phyloP scores from a whole-genome alignment of 2,113 vertebrate species.

The Ardeotis arabs region DNA sequence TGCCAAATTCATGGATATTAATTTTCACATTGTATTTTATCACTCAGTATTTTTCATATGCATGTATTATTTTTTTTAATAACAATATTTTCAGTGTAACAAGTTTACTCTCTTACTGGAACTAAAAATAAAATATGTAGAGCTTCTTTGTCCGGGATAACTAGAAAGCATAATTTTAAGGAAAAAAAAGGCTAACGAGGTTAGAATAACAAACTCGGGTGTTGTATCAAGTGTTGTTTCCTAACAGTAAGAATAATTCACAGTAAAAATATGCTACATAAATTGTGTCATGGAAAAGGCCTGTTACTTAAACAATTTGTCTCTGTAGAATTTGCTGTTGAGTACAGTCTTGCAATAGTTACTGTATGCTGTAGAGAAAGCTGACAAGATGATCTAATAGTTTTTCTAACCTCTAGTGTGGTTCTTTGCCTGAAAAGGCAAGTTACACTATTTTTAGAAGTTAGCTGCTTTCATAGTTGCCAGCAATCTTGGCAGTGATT shows the following conservation, averaged over 20 bases:
- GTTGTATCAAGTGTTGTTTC: not conserved
- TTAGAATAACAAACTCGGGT: not conserved
- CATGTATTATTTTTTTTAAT: not conserved
- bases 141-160: not conserved
- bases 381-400: not conserved
- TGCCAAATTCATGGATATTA: not conserved
- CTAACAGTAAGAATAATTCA: not conserved
- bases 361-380: not conserved
- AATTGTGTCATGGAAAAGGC: not conserved
- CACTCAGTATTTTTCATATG: not conserved
- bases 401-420: not conserved
- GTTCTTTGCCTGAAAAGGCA: slow-evolving; percentile 34
- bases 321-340: not conserved
- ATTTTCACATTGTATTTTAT: not conserved
- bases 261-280: not conserved
- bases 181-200: not conserved
- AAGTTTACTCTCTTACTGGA: not conserved
- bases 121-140: not conserved
- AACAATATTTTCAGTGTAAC: not conserved
- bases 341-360: not conserved
- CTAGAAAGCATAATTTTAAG: not conserved
- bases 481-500: slow-evolving; percentile 16
- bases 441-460: not conserved
- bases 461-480: not conserved
- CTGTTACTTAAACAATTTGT: not conserved